Evolutionary conservation across 2,113 vertebrate genomes (phyloP).

Genomic region (Hippotragus niger): DNA sequence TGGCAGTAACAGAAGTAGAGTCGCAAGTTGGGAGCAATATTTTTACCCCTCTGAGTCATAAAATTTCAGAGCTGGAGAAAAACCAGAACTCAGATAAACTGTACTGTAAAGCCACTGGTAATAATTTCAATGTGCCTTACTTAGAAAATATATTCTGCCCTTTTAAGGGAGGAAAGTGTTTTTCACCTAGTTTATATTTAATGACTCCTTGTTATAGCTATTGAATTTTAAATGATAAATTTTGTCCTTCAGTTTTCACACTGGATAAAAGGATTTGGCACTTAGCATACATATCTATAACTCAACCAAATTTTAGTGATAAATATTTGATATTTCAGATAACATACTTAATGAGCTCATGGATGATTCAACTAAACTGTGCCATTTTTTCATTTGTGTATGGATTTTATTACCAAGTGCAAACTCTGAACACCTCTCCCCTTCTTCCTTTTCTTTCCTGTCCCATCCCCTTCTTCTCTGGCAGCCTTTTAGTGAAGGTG

Average conservation of each 20-base stretch:
- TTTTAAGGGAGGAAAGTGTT: not conserved
- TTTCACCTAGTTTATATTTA: conserved; percentile 36
- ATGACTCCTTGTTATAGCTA: not conserved
- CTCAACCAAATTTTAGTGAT: conserved; percentile 35
- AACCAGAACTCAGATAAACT: not conserved
- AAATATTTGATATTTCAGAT: conserved; percentile 60
- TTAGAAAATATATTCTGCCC: not conserved
- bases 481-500: conserved; percentile 56
- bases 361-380: not conserved
- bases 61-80: not conserved
- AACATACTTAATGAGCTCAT: conserved; percentile 34
- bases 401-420: not conserved
- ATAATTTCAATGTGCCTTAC: not conserved
- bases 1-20: not conserved
- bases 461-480: not conserved
- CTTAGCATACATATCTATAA: conserved; percentile 15
- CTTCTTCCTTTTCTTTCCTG: not conserved
- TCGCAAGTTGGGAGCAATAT: not conserved
- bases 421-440: conserved; percentile 21
- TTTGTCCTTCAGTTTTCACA: conserved; percentile 12
- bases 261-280: conserved; percentile 21
- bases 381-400: conserved; percentile 7
- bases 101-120: not conserved
- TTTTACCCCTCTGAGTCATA: not conserved
- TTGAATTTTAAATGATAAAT: conserved; percentile 47